phyloP scores from a whole-genome alignment of 2,113 vertebrate genomes.

The Puffinus mauretanicus region DNA sequence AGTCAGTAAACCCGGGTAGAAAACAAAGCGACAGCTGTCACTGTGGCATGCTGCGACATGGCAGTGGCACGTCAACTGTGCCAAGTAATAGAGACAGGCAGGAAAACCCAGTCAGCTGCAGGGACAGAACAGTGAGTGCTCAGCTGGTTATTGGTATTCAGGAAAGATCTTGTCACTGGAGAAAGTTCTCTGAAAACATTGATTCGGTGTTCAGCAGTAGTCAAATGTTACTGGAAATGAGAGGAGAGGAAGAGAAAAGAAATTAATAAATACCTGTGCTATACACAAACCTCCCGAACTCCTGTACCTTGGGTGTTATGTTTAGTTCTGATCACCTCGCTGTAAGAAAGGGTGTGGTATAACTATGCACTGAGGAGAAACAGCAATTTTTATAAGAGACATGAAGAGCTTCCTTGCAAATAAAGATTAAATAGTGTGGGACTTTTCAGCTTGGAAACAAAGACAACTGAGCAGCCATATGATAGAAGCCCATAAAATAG shows the following conservation, averaged over 20 bases:
- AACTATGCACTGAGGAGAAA: background rate
- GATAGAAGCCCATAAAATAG: background rate
- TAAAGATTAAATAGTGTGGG: background rate
- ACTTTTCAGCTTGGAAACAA: background rate
- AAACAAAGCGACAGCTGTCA: background rate
- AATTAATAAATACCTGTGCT: background rate
- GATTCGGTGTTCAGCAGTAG: background rate
- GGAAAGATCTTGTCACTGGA: background rate
- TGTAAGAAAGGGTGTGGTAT: background rate
- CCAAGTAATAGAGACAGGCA: background rate
- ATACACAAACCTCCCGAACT: background rate
- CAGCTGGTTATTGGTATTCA: background rate
- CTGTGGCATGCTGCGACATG: background rate
- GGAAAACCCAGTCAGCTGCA: background rate
- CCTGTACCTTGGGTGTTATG: background rate
- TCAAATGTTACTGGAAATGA: background rate
- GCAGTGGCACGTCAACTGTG: background rate
- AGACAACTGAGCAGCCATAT: background rate
- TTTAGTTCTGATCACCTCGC: background rate
- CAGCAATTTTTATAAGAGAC: background rate
- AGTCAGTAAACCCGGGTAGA: background rate
- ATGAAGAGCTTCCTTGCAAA: background rate
- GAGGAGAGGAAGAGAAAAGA: background rate
- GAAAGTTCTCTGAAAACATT: background rate
- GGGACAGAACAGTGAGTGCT: background rate